phyloP scores from a whole-genome alignment of 2,113 vertebrate species.

The Pyrgilauda ruficollis region DNA sequence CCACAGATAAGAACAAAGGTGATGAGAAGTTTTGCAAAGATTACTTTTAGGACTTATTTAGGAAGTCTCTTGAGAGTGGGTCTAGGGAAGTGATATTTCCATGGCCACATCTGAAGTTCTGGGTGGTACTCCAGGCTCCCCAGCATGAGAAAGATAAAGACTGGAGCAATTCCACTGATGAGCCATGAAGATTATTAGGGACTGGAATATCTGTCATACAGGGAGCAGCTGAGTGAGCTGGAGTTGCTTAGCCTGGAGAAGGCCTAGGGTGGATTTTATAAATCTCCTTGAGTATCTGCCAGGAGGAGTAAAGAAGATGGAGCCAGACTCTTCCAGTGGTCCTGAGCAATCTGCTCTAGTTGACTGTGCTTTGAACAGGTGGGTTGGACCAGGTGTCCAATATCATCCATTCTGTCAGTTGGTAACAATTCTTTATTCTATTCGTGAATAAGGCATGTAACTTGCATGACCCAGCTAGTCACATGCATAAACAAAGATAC shows the following conservation, averaged over 20 bases:
- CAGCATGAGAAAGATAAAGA: not conserved
- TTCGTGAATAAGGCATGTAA: not conserved
- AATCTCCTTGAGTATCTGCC: not conserved
- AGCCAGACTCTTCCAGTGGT: not conserved
- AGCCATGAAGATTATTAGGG: not conserved
- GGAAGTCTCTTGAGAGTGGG: not conserved
- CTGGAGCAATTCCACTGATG: not conserved
- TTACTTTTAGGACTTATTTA: not conserved
- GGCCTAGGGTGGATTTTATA: not conserved
- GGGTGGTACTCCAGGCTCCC: not conserved
- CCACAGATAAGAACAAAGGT: not conserved
- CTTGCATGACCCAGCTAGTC: not conserved
- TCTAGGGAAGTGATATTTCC: not conserved
- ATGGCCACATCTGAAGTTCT: not conserved
- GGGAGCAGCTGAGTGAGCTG: not conserved
- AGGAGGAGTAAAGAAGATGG: not conserved
- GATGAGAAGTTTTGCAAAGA: not conserved
- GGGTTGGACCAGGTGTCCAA: not conserved
- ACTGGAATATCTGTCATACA: not conserved
- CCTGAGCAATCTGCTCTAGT: not conserved
- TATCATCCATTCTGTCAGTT: not conserved
- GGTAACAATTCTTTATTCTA: not conserved
- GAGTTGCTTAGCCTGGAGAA: not conserved
- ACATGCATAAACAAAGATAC: not conserved
- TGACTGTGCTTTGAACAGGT: not conserved